Evolutionary conservation across 2,888 invertebrate genomes (phyloP).

Genomic region (Trimorus sp.): DNA sequence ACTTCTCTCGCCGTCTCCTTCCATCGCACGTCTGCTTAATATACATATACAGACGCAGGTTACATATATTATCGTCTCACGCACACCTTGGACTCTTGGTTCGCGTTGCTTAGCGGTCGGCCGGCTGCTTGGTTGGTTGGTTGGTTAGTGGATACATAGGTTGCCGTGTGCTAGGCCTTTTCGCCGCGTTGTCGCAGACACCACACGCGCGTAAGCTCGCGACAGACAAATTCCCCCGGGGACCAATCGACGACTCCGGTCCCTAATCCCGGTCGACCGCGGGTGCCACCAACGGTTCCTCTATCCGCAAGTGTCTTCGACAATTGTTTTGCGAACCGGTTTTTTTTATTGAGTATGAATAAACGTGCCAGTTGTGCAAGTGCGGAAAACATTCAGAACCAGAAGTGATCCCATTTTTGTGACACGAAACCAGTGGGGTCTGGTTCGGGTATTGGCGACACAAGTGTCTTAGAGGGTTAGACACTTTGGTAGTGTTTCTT

Average conservation of each 20-base stretch:
- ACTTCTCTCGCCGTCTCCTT: conserved; percentile 67
- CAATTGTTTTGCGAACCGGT: no score
- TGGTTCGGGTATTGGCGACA: no score
- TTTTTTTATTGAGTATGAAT: no score
- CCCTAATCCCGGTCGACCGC: conserved; percentile 16
- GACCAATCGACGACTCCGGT: conserved; percentile 7
- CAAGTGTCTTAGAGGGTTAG: no score
- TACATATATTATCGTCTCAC: conserved; percentile 77
- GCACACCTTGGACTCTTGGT: conserved; percentile 71
- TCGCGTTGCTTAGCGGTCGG: conserved; percentile 70
- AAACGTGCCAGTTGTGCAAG: no score
- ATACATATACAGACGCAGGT: conserved; percentile 65
- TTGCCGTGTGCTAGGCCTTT: conserved; percentile 69
- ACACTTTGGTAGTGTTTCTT: no score
- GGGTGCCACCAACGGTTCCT: not conserved
- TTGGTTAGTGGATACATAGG: conserved; percentile 77
- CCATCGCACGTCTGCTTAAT: conserved; percentile 65
- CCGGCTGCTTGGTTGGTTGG: conserved; percentile 68
- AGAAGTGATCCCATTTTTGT: no score
- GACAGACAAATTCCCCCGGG: conserved; percentile 40
- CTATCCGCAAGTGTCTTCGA: not conserved
- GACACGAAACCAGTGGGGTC: no score
- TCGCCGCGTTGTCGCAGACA: conserved; percentile 64
- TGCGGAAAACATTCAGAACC: no score
- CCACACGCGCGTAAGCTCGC: conserved; percentile 56